phyloP scores from a whole-genome alignment of 1,140 invertebrate species.

The Scylla paramamosain region DNA sequence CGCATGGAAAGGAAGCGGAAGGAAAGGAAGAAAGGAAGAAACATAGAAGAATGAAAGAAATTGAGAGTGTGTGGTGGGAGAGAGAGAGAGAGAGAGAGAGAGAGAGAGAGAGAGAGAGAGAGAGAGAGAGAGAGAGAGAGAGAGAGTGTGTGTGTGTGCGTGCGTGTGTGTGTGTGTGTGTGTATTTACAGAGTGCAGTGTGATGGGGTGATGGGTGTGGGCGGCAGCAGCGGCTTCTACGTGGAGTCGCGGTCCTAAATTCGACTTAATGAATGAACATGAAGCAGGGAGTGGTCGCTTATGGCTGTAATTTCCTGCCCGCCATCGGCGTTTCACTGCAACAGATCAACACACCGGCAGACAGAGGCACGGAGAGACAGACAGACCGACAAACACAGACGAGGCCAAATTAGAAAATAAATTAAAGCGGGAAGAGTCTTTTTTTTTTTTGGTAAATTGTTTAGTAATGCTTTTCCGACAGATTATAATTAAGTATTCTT shows the following conservation, averaged over 20 bases:
- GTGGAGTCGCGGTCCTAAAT: background rate
- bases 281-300: conserved; percentile 10
- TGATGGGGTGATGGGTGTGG: background rate
- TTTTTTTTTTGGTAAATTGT: too few relatives aligned
- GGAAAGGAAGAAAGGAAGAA: background rate
- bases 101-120: conserved; percentile 19
- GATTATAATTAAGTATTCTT: too few relatives aligned
- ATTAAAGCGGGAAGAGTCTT: background rate
- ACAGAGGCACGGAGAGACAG: background rate
- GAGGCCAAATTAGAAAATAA: background rate
- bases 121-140: conserved; percentile 20
- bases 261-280: conserved; percentile 15
- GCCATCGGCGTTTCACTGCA: background rate
- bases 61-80: background rate
- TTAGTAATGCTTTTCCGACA: too few relatives aligned
- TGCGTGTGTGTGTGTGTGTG: too few relatives aligned
- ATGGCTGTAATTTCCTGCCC: conserved; percentile 2
- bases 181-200: too few relatives aligned
- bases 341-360: background rate
- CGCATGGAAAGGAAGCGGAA: too few relatives aligned
- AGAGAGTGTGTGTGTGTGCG: background rate
- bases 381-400: background rate
- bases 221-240: background rate
- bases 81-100: conserved; percentile 11
- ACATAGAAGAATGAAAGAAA: background rate